Evolutionary conservation across 2,113 vertebrate genomes (phyloP), one percentile per base, ranked within the genome.

Genomic region (Vireo altiloquus): DNA sequence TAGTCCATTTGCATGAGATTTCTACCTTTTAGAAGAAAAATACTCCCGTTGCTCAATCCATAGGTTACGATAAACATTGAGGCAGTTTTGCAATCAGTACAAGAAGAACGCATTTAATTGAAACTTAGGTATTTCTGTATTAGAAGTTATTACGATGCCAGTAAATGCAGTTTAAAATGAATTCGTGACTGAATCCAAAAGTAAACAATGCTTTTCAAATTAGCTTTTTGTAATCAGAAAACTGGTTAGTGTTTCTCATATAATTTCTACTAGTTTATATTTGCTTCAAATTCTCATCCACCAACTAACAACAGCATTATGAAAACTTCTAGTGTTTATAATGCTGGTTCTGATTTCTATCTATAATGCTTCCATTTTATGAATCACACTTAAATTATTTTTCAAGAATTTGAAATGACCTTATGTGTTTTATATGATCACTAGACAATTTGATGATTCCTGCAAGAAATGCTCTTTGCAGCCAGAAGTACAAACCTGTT

Each of bases 401-500:
- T 39, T 90, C 23, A 77, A 80, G 76, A 56, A n/a, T 56, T 83
- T 93, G 64, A 90, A 85, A 60, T 91, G 10, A 77, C 31, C 69
- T 35, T 94, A 47, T 96, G 19, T 96, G 9, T 97, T 97, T 96
- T 95, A 46, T 94, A 27, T 94, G 44, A 80, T 79, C 94, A 95
- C 68, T 87, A 99, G 99, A 97, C 85, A 98, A 97, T 91, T 79
- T 97, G 94, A 76, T 95, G 75, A 53, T 96, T 82, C 90, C 68
- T 83, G 61, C 98, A 95, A 98, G 98, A 97, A 97, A 98, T 96
- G 98, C 96, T n/a, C 93, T 98, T 74, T 96, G 96, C 96, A 97
- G 95, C 64, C 96, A 79, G 89, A 99, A 97, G 93, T 98, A 98
- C 88, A 99, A 98, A 94, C 98, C 98, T n/a, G 92, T 97, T 79